phyloP scores from a whole-genome alignment of 2,797 vertebrate species.

The Gorsachius magnificus region DNA sequence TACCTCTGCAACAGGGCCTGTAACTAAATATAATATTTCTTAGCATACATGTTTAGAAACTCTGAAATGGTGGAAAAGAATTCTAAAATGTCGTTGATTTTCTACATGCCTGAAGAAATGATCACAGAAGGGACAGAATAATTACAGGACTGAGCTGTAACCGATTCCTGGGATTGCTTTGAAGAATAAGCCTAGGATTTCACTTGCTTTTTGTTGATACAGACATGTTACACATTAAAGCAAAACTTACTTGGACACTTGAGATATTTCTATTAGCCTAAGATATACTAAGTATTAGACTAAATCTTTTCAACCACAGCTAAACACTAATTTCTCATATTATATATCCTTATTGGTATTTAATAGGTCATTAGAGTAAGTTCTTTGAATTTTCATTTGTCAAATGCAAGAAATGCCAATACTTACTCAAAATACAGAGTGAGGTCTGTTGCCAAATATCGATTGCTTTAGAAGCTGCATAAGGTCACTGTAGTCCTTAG shows the following conservation, averaged over 20 bases:
- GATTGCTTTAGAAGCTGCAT: slow-evolving; percentile 99
- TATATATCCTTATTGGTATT: slow-evolving; percentile 39
- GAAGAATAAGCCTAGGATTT: not conserved
- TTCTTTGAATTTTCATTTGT: slow-evolving; percentile 70
- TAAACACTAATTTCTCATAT: slow-evolving; percentile 37
- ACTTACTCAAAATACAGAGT: slow-evolving; percentile 99
- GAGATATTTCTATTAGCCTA: slow-evolving; percentile 1
- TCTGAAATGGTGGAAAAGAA: not conserved
- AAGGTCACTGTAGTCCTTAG: slow-evolving; percentile 95
- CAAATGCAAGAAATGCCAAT: slow-evolving; percentile 72
- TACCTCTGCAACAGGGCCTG: not conserved
- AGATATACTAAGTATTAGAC: slow-evolving; percentile 4
- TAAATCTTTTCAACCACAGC: slow-evolving; percentile 48
- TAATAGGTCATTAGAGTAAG: slow-evolving; percentile 59
- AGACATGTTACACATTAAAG: not conserved
- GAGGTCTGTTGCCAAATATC: slow-evolving; percentile 97
- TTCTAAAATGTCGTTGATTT: not conserved
- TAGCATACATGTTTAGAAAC: not conserved
- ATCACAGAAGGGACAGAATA: not conserved
- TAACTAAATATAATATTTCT: not conserved
- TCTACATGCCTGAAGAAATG: not conserved
- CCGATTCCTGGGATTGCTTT: not conserved
- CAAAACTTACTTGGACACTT: not conserved
- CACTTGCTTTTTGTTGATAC: not conserved
- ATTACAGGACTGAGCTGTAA: not conserved